Evolutionary conservation across 2,888 invertebrate genomes (phyloP), one percentile per base, ranked within the genome.

Genomic region (Watsonalla cultraria): DNA sequence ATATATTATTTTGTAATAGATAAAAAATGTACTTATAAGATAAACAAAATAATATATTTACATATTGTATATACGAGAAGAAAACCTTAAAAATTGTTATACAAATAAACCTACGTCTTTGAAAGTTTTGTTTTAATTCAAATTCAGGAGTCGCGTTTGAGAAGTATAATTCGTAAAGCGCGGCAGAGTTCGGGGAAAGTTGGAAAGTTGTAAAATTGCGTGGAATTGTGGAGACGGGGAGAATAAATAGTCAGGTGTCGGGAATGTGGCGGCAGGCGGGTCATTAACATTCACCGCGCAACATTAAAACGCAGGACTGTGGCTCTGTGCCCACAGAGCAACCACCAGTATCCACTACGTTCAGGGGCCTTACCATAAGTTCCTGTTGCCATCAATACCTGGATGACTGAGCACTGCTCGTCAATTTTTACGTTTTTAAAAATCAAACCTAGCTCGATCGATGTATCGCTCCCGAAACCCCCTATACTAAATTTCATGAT

Each of bases 201-300:
- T 74, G 70, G 61, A 70, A 84, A 84, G 82, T 84, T 86, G 77
- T 80, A 78, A 83, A 85, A 84, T 82, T 77, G 69, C 71, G 57
- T 59, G 67, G 66, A 72, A 70, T 64, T 68, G 71, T 72, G 70
- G 70, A 75, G 80, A 76, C 72, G 78, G 70, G 66, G 68, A 60
- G 76, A 76, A 74, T 76, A 78, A 84, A 84, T 78, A 82, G 80
- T 75, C 84, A 83, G 84, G 81, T 82, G 85, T 79, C 77, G 73
- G 64, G 67, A 70, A 69, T 64, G 60, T 58, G 66, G 67, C 68
- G 66, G 61, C 66, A 58, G 60, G 55, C 55, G 56, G 61, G 66
- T 78, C 76, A 85, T 87, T 87, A 85, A 79, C 79, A 86, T 87
- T 77, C 82, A 63, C 62, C 63, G 66, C 76, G 75, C 79, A 77